A percentile compares a stretch with the other conserved stretches of the same genome.
Conservation (phyloP, 2,113 vertebrate species). For the Mesembrinibis cayennensis region DNA sequence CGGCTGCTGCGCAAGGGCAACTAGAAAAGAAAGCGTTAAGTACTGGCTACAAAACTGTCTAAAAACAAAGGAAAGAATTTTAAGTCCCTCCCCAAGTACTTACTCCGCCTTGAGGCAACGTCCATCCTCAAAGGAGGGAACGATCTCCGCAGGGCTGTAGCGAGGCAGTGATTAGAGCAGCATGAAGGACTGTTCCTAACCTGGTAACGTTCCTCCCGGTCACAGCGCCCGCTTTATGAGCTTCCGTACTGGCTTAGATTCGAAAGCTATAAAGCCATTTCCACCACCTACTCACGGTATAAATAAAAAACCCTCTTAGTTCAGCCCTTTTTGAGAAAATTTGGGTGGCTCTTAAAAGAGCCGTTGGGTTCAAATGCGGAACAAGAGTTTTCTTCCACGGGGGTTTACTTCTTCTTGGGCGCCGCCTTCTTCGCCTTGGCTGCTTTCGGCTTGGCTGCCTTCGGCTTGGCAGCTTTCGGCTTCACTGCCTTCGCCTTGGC, state of each 20-base stretch:
- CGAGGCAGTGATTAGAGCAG: rapidly evolving
- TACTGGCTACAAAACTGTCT: background rate
- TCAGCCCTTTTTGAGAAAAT: background rate
- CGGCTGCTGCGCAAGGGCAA: too few species aligned
- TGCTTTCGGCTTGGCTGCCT: background rate
- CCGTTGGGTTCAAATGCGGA: slow-evolving; percentile 8
- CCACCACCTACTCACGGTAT: rapidly evolving
- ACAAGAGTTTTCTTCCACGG: rapidly evolving
- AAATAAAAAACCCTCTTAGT: too few species aligned
- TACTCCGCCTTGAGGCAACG: background rate
- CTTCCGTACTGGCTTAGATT: rapidly evolving
- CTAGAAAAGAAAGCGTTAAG: background rate
- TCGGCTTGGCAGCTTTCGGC: background rate
- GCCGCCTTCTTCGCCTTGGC: background rate
- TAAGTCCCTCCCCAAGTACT: background rate
- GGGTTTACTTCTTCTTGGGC: slow-evolving; percentile 12
- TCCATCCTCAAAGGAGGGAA: too few species aligned
- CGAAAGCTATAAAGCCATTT: rapidly evolving
- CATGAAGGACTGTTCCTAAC: rapidly evolving
- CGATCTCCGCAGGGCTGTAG: rapidly evolving
- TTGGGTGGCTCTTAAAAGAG: slow-evolving; percentile 72
- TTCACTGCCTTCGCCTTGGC: background rate
- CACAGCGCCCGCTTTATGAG: rapidly evolving
- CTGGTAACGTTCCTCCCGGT: too few species aligned
- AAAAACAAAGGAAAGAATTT: too few species aligned